A percentile compares a stretch with the other conserved stretches of the same genome.
These are phyloP conservation scores for Maniola hyperantus DNA, from an alignment of 2,888 invertebrate species.

Conservation along the genomic window DNA sequence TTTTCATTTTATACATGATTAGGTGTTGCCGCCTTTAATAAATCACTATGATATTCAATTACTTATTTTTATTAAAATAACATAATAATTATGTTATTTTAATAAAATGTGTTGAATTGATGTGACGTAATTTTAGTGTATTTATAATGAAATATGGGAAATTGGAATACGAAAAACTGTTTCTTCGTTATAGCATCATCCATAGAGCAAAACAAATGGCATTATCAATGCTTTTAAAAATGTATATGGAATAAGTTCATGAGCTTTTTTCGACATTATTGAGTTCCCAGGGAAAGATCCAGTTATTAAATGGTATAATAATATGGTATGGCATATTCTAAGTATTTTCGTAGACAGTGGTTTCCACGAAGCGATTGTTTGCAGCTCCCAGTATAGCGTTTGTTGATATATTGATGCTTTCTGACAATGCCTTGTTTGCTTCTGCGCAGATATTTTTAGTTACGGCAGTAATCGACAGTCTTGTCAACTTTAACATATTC, in stretches of 20 bases:
- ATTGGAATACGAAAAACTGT: not conserved
- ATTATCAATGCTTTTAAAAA: not conserved
- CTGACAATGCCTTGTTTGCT: constrained; percentile 41
- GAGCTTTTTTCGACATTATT: not conserved
- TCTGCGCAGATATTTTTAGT: constrained; percentile 35
- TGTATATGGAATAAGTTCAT: not conserved
- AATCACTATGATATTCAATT: no score
- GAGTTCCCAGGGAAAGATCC: constrained; percentile 7
- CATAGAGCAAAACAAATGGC: no score
- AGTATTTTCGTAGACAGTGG: constrained; percentile 31
- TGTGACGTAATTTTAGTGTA: no score
- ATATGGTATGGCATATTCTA: constrained; percentile 26
- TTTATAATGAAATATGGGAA: not conserved
- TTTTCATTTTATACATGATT: no score
- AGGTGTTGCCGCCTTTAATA: no score
- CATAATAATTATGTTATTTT: no score
- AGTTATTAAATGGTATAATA: constrained; percentile 14
- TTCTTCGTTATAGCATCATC: no score
- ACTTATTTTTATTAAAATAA: no score
- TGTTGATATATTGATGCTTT: constrained; percentile 41
- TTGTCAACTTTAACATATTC: constrained; percentile 6
- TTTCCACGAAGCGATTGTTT: constrained; percentile 53
- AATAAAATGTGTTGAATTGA: no score
- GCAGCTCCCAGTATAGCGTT: constrained; percentile 48
- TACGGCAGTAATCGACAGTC: constrained; percentile 15